These are phyloP conservation scores for Ceraclea dissimilis DNA, from an alignment of 2,888 invertebrate genomes.

Conservation along the genomic window DNA sequence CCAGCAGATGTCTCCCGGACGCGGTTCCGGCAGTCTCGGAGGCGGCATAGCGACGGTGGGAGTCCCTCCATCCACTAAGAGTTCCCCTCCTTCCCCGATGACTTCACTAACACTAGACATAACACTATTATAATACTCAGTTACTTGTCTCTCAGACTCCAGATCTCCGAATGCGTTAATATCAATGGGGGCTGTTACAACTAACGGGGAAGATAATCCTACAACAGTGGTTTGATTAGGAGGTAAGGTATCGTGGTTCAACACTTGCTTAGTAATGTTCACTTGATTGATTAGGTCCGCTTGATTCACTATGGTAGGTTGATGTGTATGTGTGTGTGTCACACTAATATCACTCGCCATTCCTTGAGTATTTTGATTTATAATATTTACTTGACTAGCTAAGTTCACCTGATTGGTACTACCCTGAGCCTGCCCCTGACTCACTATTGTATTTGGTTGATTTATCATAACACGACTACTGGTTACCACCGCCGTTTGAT, in stretches of 20 bases:
- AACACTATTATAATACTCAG: constrained; percentile 41
- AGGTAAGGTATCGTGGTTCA: neutral
- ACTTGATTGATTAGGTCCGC: constrained; percentile 1
- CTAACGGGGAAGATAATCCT: constrained; percentile 6
- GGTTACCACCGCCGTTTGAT: neutral
- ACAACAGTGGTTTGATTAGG: constrained; percentile 2
- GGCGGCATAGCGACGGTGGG: constrained; percentile 27
- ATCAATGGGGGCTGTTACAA: constrained; percentile 32
- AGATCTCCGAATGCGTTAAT: constrained; percentile 34
- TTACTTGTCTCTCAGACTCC: constrained; percentile 40
- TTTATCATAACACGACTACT: neutral
- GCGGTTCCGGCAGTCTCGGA: constrained; percentile 32
- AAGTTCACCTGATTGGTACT: neutral
- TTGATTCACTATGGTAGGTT: constrained; percentile 2
- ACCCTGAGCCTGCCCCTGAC: neutral
- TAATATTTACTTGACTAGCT: constrained; percentile 1
- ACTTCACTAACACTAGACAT: constrained; percentile 5
- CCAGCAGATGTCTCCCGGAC: constrained; percentile 41
- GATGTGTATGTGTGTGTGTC: neutral
- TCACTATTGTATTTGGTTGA: neutral
- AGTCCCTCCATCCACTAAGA: constrained; percentile 6
- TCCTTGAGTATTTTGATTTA: neutral
- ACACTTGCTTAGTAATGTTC: constrained; percentile 4
- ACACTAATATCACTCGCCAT: neutral
- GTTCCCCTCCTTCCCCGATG: constrained; percentile 8